Evolutionary conservation across 2,113 vertebrate species (phyloP), one percentile per base, ranked within the genome.

Genomic region (Platycercus adscitus): DNA sequence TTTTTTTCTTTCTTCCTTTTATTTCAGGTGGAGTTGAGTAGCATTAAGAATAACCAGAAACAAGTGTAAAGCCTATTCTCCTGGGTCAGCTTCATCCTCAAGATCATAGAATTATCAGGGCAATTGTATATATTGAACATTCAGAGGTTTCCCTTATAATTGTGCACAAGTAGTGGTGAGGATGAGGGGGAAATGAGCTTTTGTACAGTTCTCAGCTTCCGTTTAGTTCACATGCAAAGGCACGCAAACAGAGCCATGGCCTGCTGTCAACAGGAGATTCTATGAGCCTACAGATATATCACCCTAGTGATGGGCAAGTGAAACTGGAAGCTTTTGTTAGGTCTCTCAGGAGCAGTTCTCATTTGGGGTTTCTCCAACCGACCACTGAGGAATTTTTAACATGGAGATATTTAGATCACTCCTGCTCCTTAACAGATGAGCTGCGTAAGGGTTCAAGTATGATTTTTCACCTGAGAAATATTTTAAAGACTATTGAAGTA

Each of bases 41-140:
- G 26, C 71, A 78, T 88, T 90, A 86, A 88, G 43, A 88, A 78
- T 81, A 94, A 64, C 44, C 26, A 60, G 33, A 88, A 91, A 91
- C 50, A 88, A 86, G 55, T 52, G 58, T 47, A 83, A 91, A 88
- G 24, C 21, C 18, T 52, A 41, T 78, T 93, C 44, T 78, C 24
- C 35, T n/a, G 49, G 28, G 46, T 75, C 63, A 88, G n/a, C n/a
- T 93, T 92, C 81, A 53, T 50, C 25, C 75, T 73, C n/a, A 43
- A n/a, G 55, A 60, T 68, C n/a, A 60, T 63, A 78, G 76, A 86
- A 81, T 44, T 82, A 46, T 26, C 64, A 76, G 50, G 47, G 19
- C 35, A 88, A 58, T 21, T 53, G 39, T 46, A 82, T 78, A 86
- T 29, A 37, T 73, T 81, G 82, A 88, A 44, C 55, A 68, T 75